Conservation (phyloP, 2,888 invertebrate species). For the Agriopis aurantiaria region DNA sequence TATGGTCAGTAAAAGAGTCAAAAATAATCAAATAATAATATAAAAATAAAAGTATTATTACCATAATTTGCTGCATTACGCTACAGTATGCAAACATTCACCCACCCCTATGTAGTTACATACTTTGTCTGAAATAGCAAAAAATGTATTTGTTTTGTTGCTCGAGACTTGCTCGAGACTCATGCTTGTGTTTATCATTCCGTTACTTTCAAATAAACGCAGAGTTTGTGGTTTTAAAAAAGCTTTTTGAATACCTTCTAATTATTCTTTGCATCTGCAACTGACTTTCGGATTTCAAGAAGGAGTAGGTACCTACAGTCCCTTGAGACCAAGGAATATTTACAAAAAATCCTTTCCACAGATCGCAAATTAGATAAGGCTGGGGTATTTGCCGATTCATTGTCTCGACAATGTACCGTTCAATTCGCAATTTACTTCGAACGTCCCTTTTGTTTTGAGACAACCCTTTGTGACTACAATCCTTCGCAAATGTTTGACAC, state of each 20-base stretch:
- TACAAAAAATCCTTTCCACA: slow-evolving; percentile 31
- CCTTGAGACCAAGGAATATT: slow-evolving; percentile 31
- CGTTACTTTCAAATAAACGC: background rate
- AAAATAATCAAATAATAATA: too few relatives aligned
- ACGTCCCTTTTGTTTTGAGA: slow-evolving; percentile 44
- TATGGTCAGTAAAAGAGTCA: too few relatives aligned
- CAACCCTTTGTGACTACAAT: slow-evolving; percentile 54
- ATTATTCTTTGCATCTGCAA: slow-evolving; percentile 18
- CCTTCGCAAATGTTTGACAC: slow-evolving; percentile 57
- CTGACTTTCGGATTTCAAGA: slow-evolving; percentile 2
- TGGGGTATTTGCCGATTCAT: slow-evolving; percentile 44
- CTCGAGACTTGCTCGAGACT: background rate
- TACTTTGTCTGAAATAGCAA: background rate
- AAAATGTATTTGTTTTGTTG: background rate
- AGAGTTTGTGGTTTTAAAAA: slow-evolving; percentile 16
- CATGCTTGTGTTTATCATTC: background rate
- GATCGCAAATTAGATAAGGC: slow-evolving; percentile 44
- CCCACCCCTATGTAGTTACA: too few relatives aligned
- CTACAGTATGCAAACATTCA: too few relatives aligned
- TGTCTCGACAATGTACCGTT: slow-evolving; percentile 48
- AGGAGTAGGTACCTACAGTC: slow-evolving; percentile 8
- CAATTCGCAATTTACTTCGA: slow-evolving; percentile 51
- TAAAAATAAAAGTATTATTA: too few relatives aligned
- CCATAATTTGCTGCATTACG: too few relatives aligned
- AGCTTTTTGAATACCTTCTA: background rate